These are phyloP conservation scores for Ditula angustiorana DNA, from an alignment of 2,888 invertebrate genomes.

Conservation along the genomic window DNA sequence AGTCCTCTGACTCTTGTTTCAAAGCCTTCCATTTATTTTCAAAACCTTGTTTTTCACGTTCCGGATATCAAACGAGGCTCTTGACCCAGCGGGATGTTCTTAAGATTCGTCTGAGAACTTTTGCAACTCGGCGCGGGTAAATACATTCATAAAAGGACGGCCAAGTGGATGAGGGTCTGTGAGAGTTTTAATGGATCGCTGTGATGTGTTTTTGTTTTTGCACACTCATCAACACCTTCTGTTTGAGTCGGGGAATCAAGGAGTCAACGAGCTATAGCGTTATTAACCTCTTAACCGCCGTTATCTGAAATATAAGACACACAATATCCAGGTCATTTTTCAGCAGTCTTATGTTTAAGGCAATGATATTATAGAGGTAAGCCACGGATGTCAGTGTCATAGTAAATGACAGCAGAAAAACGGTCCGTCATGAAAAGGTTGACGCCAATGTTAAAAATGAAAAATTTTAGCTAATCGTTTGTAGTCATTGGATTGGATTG, in stretches of 20 bases:
- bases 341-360: too few relatives aligned
- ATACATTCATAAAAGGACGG: slow-evolving; percentile 6
- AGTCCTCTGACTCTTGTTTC: slow-evolving; percentile 2
- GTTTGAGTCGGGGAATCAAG: background rate
- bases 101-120: slow-evolving; percentile 11
- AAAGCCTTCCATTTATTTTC: slow-evolving; percentile 6
- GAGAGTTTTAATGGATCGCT: background rate
- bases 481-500: too few relatives aligned
- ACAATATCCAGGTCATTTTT: too few relatives aligned
- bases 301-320: too few relatives aligned
- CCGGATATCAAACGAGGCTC: slow-evolving; percentile 10
- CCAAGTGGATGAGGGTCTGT: background rate
- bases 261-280: too few relatives aligned
- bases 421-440: too few relatives aligned
- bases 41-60: slow-evolving; percentile 1
- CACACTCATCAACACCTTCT: background rate
- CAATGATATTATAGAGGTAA: too few relatives aligned
- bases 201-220: background rate
- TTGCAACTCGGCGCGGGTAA: background rate
- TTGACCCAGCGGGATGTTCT: slow-evolving; percentile 4
- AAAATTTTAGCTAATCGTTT: too few relatives aligned
- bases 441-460: too few relatives aligned
- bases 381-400: too few relatives aligned
- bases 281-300: too few relatives aligned
- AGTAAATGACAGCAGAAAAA: too few relatives aligned